Conservation (phyloP, 2,113 vertebrate species). For the Cepphus grylle region DNA sequence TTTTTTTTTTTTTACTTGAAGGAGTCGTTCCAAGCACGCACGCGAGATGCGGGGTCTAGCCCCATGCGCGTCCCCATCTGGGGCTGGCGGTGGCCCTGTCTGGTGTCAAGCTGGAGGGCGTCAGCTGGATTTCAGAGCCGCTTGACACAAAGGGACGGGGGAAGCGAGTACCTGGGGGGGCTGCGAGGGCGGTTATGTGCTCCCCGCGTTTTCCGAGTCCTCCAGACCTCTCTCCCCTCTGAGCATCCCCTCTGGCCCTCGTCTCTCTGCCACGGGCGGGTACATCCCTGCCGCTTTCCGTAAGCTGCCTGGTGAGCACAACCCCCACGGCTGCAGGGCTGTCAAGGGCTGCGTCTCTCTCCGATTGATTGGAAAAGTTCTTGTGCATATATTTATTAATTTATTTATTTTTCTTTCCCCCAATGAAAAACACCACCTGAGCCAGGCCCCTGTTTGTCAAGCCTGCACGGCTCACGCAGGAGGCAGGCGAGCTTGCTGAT, state of each 20-base stretch:
- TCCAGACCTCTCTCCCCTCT: not conserved
- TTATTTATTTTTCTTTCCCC: not conserved
- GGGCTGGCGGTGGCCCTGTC: not conserved
- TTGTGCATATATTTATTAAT: not conserved
- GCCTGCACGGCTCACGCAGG: accelerated
- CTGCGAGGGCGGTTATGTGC: accelerated
- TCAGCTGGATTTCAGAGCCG: not conserved
- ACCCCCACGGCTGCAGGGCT: not conserved
- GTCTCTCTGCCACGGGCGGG: accelerated
- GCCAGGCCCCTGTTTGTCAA: not conserved
- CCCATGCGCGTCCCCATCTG: accelerated
- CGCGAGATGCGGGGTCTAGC: accelerated
- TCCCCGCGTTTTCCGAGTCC: not conserved
- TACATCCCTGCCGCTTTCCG: not conserved
- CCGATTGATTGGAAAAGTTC: constrained; percentile 55
- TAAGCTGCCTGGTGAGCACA: constrained; percentile 3
- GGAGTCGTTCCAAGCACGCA: accelerated
- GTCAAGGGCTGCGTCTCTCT: constrained; percentile 24
- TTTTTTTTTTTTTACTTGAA: not conserved
- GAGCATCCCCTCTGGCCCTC: not conserved
- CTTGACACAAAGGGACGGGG: not conserved
- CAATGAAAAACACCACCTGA: constrained; percentile 40
- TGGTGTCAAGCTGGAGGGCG: not conserved
- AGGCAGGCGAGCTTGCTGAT: not conserved
- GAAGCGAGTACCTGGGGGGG: accelerated